Evolutionary conservation across 2,888 invertebrate species (phyloP).

Genomic region (Orthosia gracilis): DNA sequence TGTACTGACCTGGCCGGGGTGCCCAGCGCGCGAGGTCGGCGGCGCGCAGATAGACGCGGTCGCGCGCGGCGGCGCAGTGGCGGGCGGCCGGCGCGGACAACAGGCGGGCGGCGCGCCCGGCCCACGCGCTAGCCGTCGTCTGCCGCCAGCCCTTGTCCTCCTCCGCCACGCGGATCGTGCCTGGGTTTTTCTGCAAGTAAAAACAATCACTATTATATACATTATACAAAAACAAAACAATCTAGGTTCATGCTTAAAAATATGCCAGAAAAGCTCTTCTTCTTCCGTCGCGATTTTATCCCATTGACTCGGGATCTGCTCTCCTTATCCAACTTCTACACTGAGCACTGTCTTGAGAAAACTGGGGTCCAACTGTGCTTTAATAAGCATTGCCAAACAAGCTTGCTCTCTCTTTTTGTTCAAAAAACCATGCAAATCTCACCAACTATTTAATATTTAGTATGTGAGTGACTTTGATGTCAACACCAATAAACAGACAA

Average conservation of each 20-base stretch:
- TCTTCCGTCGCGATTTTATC: no score
- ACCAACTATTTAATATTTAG: no score
- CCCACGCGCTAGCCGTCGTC: conserved; percentile 96
- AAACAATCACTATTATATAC: background rate
- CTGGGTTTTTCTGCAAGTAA: conserved; percentile 93
- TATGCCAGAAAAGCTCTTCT: background rate
- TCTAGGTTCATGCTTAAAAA: background rate
- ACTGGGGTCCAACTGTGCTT: no score
- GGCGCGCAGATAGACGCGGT: conserved; percentile 94
- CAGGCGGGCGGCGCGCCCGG: conserved; percentile 93
- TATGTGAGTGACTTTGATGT: no score
- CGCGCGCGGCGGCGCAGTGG: conserved; percentile 95
- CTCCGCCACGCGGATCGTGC: conserved; percentile 97
- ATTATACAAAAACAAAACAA: no score
- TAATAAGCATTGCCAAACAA: no score
- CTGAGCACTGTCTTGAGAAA: no score
- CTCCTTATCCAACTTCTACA: no score
- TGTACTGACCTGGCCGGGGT: conserved; percentile 93
- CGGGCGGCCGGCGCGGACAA: conserved; percentile 92
- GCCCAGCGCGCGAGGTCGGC: conserved; percentile 96
- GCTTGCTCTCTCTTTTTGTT: no score
- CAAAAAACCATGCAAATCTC: no score
- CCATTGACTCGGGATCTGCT: no score
- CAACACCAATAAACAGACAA: background rate
- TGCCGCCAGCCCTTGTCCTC: conserved; percentile 97